Conservation (phyloP, 2,888 invertebrate species). For the Noctua pronuba region DNA sequence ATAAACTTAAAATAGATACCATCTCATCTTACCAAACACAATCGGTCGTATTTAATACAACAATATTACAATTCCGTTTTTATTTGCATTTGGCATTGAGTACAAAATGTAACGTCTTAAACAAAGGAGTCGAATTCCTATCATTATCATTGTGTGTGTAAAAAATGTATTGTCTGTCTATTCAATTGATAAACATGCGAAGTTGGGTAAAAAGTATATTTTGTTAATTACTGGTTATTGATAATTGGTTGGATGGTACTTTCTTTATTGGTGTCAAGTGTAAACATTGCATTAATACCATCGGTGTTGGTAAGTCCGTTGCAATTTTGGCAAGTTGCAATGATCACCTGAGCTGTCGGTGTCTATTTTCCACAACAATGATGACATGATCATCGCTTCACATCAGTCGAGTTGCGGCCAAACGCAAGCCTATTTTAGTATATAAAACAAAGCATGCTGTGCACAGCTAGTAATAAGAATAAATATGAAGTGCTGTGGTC, state of each 20-base stretch:
- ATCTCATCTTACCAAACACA: constrained; percentile 34
- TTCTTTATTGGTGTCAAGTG: constrained; percentile 61
- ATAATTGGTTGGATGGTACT: constrained; percentile 45
- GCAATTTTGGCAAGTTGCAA: not conserved
- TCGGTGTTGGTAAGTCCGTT: not conserved
- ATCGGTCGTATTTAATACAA: constrained; percentile 39
- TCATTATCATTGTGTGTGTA: constrained; percentile 37
- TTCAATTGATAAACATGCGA: constrained; percentile 52
- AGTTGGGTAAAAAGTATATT: constrained; percentile 36
- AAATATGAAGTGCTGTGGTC: not conserved
- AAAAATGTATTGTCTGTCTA: constrained; percentile 55
- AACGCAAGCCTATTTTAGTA: not conserved
- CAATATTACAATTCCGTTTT: constrained; percentile 43
- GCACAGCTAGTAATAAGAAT: too few relatives aligned
- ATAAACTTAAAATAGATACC: constrained; percentile 36
- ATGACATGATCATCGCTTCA: not conserved
- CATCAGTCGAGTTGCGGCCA: not conserved
- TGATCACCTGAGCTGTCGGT: not conserved
- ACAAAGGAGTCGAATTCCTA: constrained; percentile 60
- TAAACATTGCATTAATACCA: not conserved
- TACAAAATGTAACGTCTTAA: constrained; percentile 31
- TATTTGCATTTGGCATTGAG: constrained; percentile 65
- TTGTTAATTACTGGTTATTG: constrained; percentile 34
- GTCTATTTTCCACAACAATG: not conserved
- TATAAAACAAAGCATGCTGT: not conserved